These are phyloP conservation scores for Myzus persicae DNA, from an alignment of 1,140 invertebrate species.

Conservation along the genomic window DNA sequence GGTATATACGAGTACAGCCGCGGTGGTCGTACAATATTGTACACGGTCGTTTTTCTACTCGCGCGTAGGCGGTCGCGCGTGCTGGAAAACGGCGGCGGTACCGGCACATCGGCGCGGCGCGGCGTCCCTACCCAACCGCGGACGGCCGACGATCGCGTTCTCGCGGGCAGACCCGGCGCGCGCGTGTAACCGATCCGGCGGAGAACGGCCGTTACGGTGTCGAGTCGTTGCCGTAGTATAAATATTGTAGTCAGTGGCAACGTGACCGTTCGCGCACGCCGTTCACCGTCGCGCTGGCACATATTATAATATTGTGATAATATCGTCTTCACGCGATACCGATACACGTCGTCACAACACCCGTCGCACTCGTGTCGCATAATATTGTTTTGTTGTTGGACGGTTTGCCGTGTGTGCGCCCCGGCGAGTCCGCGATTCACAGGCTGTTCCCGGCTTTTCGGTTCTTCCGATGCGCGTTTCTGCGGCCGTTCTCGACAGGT, in stretches of 20 bases:
- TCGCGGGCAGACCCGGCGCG: not conserved
- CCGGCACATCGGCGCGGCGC: not conserved
- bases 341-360: not conserved
- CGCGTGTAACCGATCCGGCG: conserved; percentile 47
- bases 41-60: not conserved
- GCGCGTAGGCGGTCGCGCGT: not conserved
- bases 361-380: not conserved
- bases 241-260: conserved; percentile 46
- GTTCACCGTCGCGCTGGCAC: not conserved
- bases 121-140: not conserved
- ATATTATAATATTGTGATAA: too few species aligned
- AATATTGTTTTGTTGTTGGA: not conserved
- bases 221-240: not conserved
- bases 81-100: not conserved
- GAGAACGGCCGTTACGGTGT: not conserved
- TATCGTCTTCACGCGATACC: not conserved
- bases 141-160: not conserved
- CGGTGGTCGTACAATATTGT: too few species aligned
- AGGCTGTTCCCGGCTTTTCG: not conserved
- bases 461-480: not conserved
- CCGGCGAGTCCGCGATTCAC: not conserved
- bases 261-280: conserved; percentile 45
- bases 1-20: too few species aligned
- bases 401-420: not conserved
- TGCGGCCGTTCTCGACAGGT: not conserved